Evolutionary conservation across 2,797 vertebrate genomes (phyloP).

Genomic region (Erpetoichthys calabaricus): DNA sequence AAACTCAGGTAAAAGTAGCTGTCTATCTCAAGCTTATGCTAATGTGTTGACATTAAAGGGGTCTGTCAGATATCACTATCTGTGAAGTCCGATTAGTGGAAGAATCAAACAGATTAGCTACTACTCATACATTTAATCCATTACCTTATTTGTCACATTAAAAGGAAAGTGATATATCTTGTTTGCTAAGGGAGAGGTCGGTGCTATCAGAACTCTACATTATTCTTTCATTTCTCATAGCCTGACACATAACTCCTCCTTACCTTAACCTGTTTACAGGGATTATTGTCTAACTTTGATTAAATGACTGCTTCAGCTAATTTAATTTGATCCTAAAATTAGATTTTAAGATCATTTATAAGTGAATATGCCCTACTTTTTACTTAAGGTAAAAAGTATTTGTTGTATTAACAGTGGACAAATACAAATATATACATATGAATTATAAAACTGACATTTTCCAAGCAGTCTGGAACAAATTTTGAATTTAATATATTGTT

Average conservation of each 20-base stretch:
- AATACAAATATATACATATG: no score
- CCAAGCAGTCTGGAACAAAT: no score
- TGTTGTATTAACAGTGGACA: no score
- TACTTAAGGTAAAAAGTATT: no score
- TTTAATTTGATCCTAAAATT: neutral
- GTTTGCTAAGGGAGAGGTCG: neutral
- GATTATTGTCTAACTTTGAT: neutral
- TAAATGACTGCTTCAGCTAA: neutral
- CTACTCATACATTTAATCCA: neutral
- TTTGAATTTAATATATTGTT: no score
- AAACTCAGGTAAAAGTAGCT: no score
- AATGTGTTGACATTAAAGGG: neutral
- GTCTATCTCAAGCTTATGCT: neutral
- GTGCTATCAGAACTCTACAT: slow-evolving; percentile 1
- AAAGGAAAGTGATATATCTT: slow-evolving; percentile 2
- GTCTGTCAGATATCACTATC: neutral
- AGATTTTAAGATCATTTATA: neutral
- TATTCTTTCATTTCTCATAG: neutral
- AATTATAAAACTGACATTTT: no score
- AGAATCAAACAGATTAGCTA: neutral
- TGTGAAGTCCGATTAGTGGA: neutral
- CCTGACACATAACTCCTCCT: neutral
- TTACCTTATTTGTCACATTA: slow-evolving; percentile 6
- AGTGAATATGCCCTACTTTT: no score
- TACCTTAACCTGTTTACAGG: neutral